Evolutionary conservation across 1,140 invertebrate genomes (phyloP), one percentile per base, ranked within the genome.

Genomic region (Cherax destructor): DNA sequence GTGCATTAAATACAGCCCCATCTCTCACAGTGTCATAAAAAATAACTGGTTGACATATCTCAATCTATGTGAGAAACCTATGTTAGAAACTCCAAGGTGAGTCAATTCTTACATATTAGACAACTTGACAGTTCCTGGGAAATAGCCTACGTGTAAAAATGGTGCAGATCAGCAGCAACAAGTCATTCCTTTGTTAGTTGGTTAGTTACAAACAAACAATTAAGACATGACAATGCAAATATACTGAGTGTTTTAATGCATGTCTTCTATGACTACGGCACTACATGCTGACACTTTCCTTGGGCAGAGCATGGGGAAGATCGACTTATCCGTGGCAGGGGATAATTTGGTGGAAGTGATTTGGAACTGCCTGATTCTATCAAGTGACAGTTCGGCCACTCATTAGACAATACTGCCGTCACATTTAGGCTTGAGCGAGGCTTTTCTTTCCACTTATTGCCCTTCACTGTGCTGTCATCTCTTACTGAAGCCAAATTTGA

Each of bases 391-490:
- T n/a, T 6, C 0, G 69, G 69, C 69, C 69, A 74, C 24, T 74
- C 69, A 11, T 10, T 74, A 9, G 69, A 74, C 21, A n/a, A 30
- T 3, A 11, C 6, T 10, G 11, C 21, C 3, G 69, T 30, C 9
- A 74, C n/a, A 30, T 74, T 74, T 7, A 74, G 7, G 69, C 69
- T 74, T 9, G 69, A 74, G 24, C 69, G 69, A 74, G 69, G 69
- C n/a, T 74, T 74, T 74, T 74, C 69, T 30, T 30, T 74, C 69
- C 69, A 74, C n/a, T 74, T 74, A 74, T 74, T 74, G 3, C 69
- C 69, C 69, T 74, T 74, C n/a, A 74, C 69, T 74, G 69, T 74
- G 24, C 69, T 30, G 24, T 74, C 69, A 74, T 74, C 69, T 74
- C 6, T 30, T 74, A 7, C 24, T 9, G 69, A 24, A 9, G 6